Evolutionary conservation across 1,140 invertebrate genomes (phyloP), one percentile per base, ranked within the genome.

Genomic region (Pteromalus puparum): DNA sequence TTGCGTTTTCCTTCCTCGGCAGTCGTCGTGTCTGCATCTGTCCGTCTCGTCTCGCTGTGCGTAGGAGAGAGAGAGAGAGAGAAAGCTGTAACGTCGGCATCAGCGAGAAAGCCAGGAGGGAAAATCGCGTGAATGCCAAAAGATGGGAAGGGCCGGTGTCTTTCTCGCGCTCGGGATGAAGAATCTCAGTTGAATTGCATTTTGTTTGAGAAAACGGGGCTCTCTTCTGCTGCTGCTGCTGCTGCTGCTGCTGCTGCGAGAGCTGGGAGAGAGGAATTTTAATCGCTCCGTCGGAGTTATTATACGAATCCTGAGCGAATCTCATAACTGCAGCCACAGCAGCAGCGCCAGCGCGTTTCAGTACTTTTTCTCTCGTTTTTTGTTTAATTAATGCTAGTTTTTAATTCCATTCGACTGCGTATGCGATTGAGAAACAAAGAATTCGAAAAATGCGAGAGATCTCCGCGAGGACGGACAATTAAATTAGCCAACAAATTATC

Each of bases 151-250:
- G 2, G 53, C 38, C 0, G 6, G n/a, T 75, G 13, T 75, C 38
- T 75, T 48, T 48, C 34, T n/a, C 42, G 38, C 38, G 73, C 73
- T 75, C 73, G 18, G 72, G 72, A 30, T 73, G 72, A 73, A 73
- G 34, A 73, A 73, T 73, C 34, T 38, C 68, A 28, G 72, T 73
- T 73, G 72, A 73, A 73, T 73, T 73, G 34, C 72, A 73, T 73
- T 73, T 73, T 73, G 30, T 73, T 73, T 73, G 72, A 73, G 30
- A 1, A 61, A n/a, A n/a, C 18, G 53, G 53, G 18, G 53, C 46
- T 18, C 13, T 61, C 21, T n/a, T n/a, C 53, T 30, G 30, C 30
- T 30, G 30, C 30, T 34, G 0, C 21, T 61, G 53, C 18, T n/a
- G n/a, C n/a, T n/a, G n/a, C 53, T 30, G 30, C 30, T 30, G 30